Evolutionary conservation across 2,797 vertebrate species (phyloP), one percentile per base, ranked within the genome.

Genomic region (Scolopax rusticola): DNA sequence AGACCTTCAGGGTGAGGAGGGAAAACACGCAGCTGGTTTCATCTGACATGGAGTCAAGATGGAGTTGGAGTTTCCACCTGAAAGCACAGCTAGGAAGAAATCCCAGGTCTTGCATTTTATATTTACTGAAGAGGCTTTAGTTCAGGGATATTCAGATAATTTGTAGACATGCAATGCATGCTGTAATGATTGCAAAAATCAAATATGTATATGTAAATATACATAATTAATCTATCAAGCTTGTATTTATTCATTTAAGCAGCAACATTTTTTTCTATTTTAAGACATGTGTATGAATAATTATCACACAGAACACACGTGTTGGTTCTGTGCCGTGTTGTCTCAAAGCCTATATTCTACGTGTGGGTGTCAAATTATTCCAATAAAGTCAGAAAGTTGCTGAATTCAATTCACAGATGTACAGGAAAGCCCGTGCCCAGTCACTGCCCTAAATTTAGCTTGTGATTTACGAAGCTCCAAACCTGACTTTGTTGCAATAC

Each of bases 381-480:
- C 75, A 85, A 60, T 84, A 96, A 93, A 91, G 48, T 45, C 83
- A 88, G 68, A 48, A 94, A 89, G 70, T 45, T 65, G 56, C 23
- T 79, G 63, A 84, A 93, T 79, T 69, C 59, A 81, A 57, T 85
- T 77, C 71, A 81, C 12, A 79, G 61, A 94, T 33, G 54, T 53
- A 84, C 11, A 90, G 64, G 57, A 91, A 95, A 69, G 76, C 41
- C 67, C 82, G 83, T 78, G 53, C 59, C 69, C 93, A 71, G 77
- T 70, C 79, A 75, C 38, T 96, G 87, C 68, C 67, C 65, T 93
- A 96, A 96, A 97, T 50, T 63, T 85, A 94, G 43, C 51, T 89
- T 2, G 12, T 32, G 56, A 67, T 87, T 70, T 82, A 67, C 41
- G 84, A 50, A 71, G 68, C 76, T 90, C 77, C 65, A 81, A 94